Percentiles rank a stretch among this genome's conserved stretches.
phyloP scores from a whole-genome alignment of 2,797 vertebrate species.

The Melanotaenia trifasciata region DNA sequence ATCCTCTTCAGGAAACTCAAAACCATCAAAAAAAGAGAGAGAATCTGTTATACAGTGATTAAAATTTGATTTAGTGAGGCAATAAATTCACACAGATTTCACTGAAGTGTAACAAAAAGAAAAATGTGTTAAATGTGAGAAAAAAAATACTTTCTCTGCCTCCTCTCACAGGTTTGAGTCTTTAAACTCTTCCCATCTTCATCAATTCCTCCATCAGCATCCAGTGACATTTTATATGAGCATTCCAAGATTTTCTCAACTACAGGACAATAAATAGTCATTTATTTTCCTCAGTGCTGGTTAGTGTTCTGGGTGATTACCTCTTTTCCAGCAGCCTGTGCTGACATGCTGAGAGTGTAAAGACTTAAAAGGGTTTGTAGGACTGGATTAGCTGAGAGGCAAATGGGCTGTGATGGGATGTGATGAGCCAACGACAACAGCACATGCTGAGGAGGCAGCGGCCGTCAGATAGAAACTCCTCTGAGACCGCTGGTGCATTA shows the following conservation, averaged over 20 bases:
- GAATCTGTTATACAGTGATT: slow-evolving; percentile 30
- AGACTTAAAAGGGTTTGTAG: slow-evolving; percentile 51
- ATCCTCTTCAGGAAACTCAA: slow-evolving; percentile 10
- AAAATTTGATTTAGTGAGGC: slow-evolving; percentile 32
- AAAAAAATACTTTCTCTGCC: too few relatives aligned
- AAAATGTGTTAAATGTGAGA: slow-evolving; percentile 4
- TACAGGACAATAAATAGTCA: slow-evolving; percentile 43
- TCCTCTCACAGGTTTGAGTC: background rate
- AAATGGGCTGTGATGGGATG: slow-evolving; percentile 75
- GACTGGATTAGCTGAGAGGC: slow-evolving; percentile 66
- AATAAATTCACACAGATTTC: slow-evolving; percentile 29
- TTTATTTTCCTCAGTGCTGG: slow-evolving; percentile 45
- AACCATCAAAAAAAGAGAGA: slow-evolving; percentile 24
- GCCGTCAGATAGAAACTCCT: slow-evolving; percentile 43
- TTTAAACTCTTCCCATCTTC: slow-evolving; percentile 30
- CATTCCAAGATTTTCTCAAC: slow-evolving; percentile 42
- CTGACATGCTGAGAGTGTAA: slow-evolving; percentile 61
- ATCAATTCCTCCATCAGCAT: slow-evolving; percentile 25
- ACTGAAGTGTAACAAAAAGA: slow-evolving; percentile 4
- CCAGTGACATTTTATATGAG: slow-evolving; percentile 29
- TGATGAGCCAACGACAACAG: slow-evolving; percentile 67
- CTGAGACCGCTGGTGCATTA: slow-evolving; percentile 56
- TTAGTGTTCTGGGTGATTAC: slow-evolving; percentile 66
- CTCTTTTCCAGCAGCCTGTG: slow-evolving; percentile 38
- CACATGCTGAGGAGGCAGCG: slow-evolving; percentile 55